Conservation (phyloP, 1,140 invertebrate genomes). For the Melanaphis sacchari region DNA sequence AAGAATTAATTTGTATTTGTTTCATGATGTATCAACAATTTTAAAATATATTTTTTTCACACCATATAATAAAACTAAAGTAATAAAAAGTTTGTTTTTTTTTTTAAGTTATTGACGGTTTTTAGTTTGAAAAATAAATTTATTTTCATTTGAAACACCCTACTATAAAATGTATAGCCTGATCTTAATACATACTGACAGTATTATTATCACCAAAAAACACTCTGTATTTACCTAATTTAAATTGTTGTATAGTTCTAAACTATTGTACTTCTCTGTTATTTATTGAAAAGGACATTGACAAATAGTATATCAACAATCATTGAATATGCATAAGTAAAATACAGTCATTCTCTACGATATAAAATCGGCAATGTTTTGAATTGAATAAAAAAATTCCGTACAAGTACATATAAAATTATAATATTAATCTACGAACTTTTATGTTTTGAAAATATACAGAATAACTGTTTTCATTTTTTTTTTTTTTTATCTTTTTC, state of each 20-base stretch:
- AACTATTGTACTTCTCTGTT: neutral
- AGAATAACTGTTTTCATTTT: neutral
- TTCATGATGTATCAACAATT: neutral
- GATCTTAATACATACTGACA: neutral
- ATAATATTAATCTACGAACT: neutral
- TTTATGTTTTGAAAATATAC: neutral
- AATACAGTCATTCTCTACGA: neutral
- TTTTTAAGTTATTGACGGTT: neutral
- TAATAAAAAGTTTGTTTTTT: conserved; percentile 29
- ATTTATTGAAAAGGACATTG: neutral
- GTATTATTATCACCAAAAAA: neutral
- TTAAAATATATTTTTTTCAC: neutral
- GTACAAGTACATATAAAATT: neutral
- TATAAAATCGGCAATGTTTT: neutral
- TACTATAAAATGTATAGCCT: neutral
- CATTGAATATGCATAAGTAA: neutral
- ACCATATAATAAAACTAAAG: neutral
- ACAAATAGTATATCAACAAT: neutral
- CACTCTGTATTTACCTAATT: neutral
- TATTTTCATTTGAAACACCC: neutral
- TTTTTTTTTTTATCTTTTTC: neutral
- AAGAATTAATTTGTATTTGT: neutral
- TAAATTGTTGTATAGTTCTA: neutral
- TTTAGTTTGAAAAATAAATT: neutral
- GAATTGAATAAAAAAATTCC: neutral